A percentile compares a stretch with the other conserved stretches of the same genome.
phyloP scores from a whole-genome alignment of 2,113 vertebrate genomes.

The Leucopternis melanops region DNA sequence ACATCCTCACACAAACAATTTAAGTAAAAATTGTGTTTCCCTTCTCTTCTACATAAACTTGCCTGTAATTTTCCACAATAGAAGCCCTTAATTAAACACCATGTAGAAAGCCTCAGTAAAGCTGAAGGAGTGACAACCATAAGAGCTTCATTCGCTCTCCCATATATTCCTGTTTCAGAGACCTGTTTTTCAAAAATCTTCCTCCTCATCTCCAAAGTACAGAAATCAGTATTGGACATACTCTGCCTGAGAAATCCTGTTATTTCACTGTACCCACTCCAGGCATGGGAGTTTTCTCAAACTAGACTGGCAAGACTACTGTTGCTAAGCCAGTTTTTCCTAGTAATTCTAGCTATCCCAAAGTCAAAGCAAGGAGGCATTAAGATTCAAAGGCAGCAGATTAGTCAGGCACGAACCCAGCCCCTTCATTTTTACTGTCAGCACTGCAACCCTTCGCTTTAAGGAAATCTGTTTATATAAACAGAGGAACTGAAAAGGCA shows the following conservation, averaged over 20 bases:
- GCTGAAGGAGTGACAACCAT: neutral
- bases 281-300: conserved; percentile 21
- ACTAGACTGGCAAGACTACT: neutral
- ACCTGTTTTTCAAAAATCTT: neutral
- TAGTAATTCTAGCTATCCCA: neutral
- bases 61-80: neutral
- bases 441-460: neutral
- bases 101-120: neutral
- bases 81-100: neutral
- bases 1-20: neutral
- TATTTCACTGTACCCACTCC: neutral
- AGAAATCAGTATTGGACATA: neutral
- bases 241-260: neutral
- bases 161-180: neutral
- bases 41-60: neutral
- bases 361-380: neutral
- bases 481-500: neutral
- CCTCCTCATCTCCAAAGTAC: neutral
- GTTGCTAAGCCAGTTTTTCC: conserved; percentile 27
- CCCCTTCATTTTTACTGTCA: neutral
- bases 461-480: conserved; percentile 4
- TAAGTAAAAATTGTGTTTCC: neutral
- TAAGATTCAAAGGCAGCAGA: conserved; percentile 18
- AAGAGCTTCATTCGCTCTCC: neutral
- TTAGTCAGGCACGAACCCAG: neutral